Conservation (phyloP, 1,140 invertebrate species). For the Homalodisca vitripennis region DNA sequence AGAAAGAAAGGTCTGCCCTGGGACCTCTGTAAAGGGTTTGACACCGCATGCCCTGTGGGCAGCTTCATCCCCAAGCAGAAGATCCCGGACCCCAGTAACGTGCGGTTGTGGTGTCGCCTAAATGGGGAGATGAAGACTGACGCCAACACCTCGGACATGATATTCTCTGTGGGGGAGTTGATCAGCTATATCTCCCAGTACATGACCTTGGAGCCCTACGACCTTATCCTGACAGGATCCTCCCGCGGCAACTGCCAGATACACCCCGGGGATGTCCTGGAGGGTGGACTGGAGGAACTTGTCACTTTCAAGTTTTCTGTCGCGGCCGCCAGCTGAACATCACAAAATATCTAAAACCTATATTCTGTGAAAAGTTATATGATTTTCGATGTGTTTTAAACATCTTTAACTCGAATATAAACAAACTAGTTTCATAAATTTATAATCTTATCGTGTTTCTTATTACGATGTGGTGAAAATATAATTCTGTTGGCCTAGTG, state of each 20-base stretch:
- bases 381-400: no score
- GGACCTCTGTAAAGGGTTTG: conserved; percentile 78
- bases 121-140: conserved; percentile 59
- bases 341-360: no score
- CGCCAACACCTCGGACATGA: conserved; percentile 67
- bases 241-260: conserved; percentile 69
- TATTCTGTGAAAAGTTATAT: no score
- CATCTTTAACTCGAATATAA: no score
- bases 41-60: conserved; percentile 76
- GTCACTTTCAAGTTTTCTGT: conserved; percentile 55
- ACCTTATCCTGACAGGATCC: conserved; percentile 77
- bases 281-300: conserved; percentile 61
- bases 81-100: conserved; percentile 60
- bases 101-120: conserved; percentile 62
- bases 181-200: conserved; percentile 67
- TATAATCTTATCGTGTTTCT: no score
- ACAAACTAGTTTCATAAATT: no score
- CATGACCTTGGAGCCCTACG: conserved; percentile 73
- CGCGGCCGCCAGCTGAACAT: no score
- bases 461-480: no score
- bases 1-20: conserved; percentile 69
- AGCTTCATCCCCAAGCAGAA: conserved; percentile 61
- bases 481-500: no score
- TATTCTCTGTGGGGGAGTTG: conserved; percentile 65
- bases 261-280: conserved; percentile 65